Conservation (phyloP, 2,113 vertebrate species). For the Zeus faber region DNA sequence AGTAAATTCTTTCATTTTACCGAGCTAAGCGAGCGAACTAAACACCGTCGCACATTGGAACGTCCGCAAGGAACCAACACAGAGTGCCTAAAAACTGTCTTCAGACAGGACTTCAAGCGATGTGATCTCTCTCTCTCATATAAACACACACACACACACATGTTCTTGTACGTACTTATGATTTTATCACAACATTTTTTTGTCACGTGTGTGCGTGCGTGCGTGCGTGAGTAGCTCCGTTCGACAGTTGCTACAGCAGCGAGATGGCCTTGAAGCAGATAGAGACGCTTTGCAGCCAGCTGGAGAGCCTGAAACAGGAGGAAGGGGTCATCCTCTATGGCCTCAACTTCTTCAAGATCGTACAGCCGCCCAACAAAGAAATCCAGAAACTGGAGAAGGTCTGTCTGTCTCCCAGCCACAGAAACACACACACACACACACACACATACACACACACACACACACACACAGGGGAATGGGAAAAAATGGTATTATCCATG, state of each 20-base stretch:
- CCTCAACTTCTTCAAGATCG: slow-evolving; percentile 78
- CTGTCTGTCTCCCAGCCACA: background rate
- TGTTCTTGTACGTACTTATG: too few species aligned
- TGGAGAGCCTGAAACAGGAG: slow-evolving; percentile 70
- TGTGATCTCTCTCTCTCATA: too few species aligned
- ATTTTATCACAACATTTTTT: too few species aligned
- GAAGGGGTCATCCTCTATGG: slow-evolving; percentile 65
- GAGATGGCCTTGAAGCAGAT: slow-evolving; percentile 69
- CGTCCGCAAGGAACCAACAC: too few species aligned
- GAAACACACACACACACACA: background rate
- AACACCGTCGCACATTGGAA: too few species aligned
- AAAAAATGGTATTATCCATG: slow-evolving; percentile 14
- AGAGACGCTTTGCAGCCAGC: slow-evolving; percentile 35
- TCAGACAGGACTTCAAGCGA: too few species aligned
- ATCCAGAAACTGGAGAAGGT: slow-evolving; percentile 79
- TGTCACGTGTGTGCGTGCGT: slow-evolving; percentile 1
- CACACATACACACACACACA: slow-evolving; percentile 7
- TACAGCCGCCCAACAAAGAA: slow-evolving; percentile 75
- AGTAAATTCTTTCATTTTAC: too few species aligned
- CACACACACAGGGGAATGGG: background rate
- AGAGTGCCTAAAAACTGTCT: too few species aligned
- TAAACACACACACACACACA: too few species aligned
- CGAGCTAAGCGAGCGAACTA: too few species aligned
- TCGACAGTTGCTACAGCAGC: slow-evolving; percentile 59
- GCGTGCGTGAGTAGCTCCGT: slow-evolving; percentile 63